phyloP scores from a whole-genome alignment of 1,140 invertebrate genomes.

The Triops cancriformis region DNA sequence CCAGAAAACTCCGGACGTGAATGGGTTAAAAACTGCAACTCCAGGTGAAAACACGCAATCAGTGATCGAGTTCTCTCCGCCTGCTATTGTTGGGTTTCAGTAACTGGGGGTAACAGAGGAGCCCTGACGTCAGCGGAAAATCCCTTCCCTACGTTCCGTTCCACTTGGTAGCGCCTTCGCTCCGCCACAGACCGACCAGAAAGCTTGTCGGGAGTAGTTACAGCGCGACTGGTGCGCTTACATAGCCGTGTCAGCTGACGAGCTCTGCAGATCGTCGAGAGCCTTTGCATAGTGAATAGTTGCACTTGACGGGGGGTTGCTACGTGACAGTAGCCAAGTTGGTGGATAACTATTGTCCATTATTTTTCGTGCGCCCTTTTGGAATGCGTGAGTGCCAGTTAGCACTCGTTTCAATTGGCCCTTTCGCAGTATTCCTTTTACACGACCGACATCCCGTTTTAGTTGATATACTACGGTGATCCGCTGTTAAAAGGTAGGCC shows the following conservation, averaged over 20 bases:
- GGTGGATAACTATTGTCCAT: background rate
- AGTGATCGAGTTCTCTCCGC: background rate
- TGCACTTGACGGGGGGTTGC: background rate
- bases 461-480: background rate
- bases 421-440: background rate
- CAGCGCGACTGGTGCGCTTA: background rate
- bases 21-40: background rate
- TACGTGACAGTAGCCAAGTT: conserved; percentile 10
- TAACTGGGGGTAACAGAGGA: too few species aligned
- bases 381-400: background rate
- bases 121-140: conserved; percentile 3
- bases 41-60: background rate
- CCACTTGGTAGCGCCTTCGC: background rate
- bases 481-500: background rate
- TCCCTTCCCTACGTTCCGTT: background rate
- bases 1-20: background rate
- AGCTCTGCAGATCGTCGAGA: background rate
- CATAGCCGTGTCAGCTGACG: background rate
- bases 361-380: background rate
- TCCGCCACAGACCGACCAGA: background rate
- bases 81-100: background rate
- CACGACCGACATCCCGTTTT: background rate
- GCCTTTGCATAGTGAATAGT: background rate
- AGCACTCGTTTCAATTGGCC: background rate
- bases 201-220: background rate